phyloP scores from a whole-genome alignment of 2,888 invertebrate species.

The Eristalis pertinax region DNA sequence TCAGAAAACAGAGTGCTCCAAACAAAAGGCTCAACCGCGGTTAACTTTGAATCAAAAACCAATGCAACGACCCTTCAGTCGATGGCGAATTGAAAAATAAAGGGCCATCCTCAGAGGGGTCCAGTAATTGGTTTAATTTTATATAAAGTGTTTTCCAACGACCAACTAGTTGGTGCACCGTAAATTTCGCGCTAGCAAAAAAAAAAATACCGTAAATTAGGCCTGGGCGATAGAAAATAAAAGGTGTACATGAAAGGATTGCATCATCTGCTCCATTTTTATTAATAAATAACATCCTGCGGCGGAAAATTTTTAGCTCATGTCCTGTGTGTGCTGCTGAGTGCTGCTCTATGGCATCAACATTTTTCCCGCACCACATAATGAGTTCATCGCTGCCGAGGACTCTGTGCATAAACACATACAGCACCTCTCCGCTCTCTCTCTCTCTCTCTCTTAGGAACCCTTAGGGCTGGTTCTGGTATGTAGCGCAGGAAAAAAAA shows the following conservation, averaged over 20 bases:
- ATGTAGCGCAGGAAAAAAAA: neutral
- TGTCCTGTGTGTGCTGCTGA: neutral
- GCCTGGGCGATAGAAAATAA: neutral
- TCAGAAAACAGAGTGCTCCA: neutral
- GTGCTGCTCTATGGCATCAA: neutral
- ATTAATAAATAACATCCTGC: conserved; percentile 9
- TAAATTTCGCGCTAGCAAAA: neutral
- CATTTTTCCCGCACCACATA: neutral
- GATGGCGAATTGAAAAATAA: conserved; percentile 12
- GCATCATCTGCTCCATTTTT: conserved; percentile 4
- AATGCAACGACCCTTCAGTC: conserved; percentile 3
- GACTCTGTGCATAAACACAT: neutral
- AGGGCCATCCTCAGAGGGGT: neutral
- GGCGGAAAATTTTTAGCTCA: neutral
- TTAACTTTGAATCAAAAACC: neutral
- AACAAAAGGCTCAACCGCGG: neutral
- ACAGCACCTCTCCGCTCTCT: neutral
- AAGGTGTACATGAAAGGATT: neutral
- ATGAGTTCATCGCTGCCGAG: neutral
- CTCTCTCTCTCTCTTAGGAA: neutral
- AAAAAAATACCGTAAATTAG: neutral
- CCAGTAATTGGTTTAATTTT: conserved; percentile 17
- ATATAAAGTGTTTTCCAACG: neutral
- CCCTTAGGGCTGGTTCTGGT: neutral
- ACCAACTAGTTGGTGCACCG: neutral